A percentile compares a stretch with the other conserved stretches of the same genome.
phyloP scores from a whole-genome alignment of 2,113 vertebrate species.

The Seriola rivoliana region DNA sequence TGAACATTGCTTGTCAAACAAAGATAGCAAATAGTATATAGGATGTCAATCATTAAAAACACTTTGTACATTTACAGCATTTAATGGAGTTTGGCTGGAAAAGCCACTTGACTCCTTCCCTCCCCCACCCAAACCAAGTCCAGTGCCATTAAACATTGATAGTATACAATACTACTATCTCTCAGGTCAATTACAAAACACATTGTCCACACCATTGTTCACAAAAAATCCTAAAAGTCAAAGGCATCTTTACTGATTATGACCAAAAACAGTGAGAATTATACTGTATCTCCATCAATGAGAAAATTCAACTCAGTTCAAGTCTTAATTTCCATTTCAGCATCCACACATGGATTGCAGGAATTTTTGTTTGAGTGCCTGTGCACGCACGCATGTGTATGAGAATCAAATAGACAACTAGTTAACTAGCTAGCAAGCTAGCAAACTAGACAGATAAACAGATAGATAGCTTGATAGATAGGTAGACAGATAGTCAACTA shows the following conservation, averaged over 20 bases:
- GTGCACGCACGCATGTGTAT: slow-evolving; percentile 4
- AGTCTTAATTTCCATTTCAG: slow-evolving; percentile 51
- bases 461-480: slow-evolving; percentile 72
- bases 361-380: slow-evolving; percentile 14
- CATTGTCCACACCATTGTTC: slow-evolving; percentile 86
- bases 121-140: slow-evolving; percentile 47
- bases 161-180: slow-evolving; percentile 88
- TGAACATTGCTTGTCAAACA: slow-evolving; percentile 83
- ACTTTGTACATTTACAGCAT: slow-evolving; percentile 85
- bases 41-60: slow-evolving; percentile 83
- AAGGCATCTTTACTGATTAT: slow-evolving; percentile 87
- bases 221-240: slow-evolving; percentile 87
- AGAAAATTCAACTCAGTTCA: slow-evolving; percentile 53
- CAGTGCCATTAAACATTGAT: slow-evolving; percentile 84
- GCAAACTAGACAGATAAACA: slow-evolving; percentile 72
- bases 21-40: slow-evolving; percentile 86
- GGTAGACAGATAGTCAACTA: slow-evolving; percentile 57
- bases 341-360: slow-evolving; percentile 38
- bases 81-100: slow-evolving; percentile 79
- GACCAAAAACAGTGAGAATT: slow-evolving; percentile 78
- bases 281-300: slow-evolving; percentile 51
- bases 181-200: slow-evolving; percentile 87
- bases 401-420: slow-evolving; percentile 68
- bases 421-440: slow-evolving; percentile 70
- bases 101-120: slow-evolving; percentile 68